phyloP scores from a whole-genome alignment of 2,888 invertebrate species.

The Napeogenes inachia region DNA sequence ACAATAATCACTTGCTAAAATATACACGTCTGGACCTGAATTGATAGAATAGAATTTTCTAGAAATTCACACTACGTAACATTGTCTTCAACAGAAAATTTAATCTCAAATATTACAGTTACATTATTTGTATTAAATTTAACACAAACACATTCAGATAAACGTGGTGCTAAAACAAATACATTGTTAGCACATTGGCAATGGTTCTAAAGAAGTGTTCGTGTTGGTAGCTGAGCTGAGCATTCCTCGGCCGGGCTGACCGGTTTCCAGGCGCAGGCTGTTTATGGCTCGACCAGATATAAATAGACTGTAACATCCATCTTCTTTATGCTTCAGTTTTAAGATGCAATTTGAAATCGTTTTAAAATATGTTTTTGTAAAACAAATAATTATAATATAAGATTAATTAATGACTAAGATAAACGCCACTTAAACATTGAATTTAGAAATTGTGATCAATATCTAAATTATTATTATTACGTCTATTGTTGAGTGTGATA shows the following conservation, averaged over 20 bases:
- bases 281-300: constrained; percentile 73
- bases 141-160: too few relatives aligned
- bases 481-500: constrained; percentile 28
- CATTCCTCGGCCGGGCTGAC: constrained; percentile 67
- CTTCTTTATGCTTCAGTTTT: constrained; percentile 56
- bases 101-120: too few relatives aligned
- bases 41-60: background rate
- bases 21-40: background rate
- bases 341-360: constrained; percentile 26
- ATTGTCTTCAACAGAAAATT: too few relatives aligned
- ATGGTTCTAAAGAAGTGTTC: constrained; percentile 48
- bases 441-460: constrained; percentile 46
- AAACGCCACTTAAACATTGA: constrained; percentile 41
- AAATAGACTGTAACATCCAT: constrained; percentile 73
- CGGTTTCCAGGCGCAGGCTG: constrained; percentile 63
- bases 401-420: constrained; percentile 33
- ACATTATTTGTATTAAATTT: background rate
- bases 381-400: constrained; percentile 38
- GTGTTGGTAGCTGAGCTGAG: constrained; percentile 63
- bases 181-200: constrained; percentile 62
- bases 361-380: too few relatives aligned
- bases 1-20: background rate
- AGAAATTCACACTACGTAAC: background rate
- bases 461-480: constrained; percentile 16
- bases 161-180: constrained; percentile 47